Base-by-base conservation (phyloP, 1,140 invertebrate genomes). In the Brachionus asplanchnoidis region DNA sequence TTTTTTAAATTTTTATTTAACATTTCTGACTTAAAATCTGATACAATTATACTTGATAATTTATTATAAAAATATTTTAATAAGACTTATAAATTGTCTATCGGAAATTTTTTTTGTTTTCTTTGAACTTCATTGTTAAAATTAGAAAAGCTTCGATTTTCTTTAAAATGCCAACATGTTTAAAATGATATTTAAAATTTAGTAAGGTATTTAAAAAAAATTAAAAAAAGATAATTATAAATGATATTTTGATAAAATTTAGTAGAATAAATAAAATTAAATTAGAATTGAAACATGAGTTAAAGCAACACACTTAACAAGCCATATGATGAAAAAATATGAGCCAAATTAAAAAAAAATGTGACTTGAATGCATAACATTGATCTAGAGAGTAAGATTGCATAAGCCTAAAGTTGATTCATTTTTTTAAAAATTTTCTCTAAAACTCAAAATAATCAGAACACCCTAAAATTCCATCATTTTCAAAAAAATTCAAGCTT, bases 41-140 rank as follows among this genome's bases (percentile, higher is more conserved):
- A 85, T 85, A 53, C 46, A 77, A 26, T 86, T 83, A 66, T 85
- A 85, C 68, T 86, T 77, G 36, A 85, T 83, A 85, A 86, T 86
- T 53, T 82, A 82, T 56, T 36, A 32, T 28, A 28, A 46, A 46
- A 66, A 82, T 82, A 82, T 32, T 28, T 56, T 14, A 40, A 82
- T 12, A 68, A 60, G 53, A 60, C 53, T 23, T 60, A 1, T 20
- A 20, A 20, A 60, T 60, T 60, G 53, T 60, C 53, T 60, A 60
- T 60, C 9, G 23, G 23, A 60, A 53, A 53, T 14, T 50, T 50
- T 3, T 50, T 12, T 14, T 28, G 1, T 28, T 28, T 28, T 28
- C 3, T 28, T 28, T 3, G 3, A 28, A 3, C 2, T 28, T 28
- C 1, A 28, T 28, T 28, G 26, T 28, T 28, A 28, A 28, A 28